A percentile compares a stretch with the other conserved stretches of the same genome.
Conservation (phyloP, 2,113 vertebrate species). For the Symphodus melops region DNA sequence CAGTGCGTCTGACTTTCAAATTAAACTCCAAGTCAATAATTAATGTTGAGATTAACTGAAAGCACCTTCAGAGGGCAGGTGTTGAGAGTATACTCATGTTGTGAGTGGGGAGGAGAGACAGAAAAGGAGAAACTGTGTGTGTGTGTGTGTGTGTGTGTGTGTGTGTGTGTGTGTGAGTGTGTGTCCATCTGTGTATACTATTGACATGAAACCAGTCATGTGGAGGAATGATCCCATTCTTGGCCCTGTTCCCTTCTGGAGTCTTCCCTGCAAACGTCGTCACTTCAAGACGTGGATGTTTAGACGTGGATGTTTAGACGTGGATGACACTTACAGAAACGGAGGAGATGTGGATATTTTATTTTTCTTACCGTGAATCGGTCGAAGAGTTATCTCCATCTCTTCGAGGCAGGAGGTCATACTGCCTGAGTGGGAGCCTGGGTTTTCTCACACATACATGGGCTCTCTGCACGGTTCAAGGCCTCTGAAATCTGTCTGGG, state of each 20-base stretch:
- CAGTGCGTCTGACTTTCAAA: conserved; percentile 83
- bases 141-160: conserved; percentile 3
- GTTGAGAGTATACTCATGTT: conserved; percentile 65
- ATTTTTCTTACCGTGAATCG: conserved; percentile 64
- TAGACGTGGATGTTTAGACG: conserved; percentile 47
- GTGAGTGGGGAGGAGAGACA: neutral
- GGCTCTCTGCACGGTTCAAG: conserved; percentile 77
- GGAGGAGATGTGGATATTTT: conserved; percentile 41
- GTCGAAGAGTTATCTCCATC: conserved; percentile 55
- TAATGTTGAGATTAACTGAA: conserved; percentile 83
- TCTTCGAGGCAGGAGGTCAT: conserved; percentile 56
- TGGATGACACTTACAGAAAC: conserved; percentile 45
- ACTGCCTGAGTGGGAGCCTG: conserved; percentile 60
- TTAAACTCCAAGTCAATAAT: conserved; percentile 85
- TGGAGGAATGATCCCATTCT: conserved; percentile 71
- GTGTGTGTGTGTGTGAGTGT: conserved; percentile 23
- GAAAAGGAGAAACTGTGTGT: conserved; percentile 1
- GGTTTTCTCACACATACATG: conserved; percentile 73
- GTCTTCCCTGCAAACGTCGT: conserved; percentile 58
- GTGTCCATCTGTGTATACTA: conserved; percentile 18
- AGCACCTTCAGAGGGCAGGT: conserved; percentile 77
- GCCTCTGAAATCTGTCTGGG: conserved; percentile 80
- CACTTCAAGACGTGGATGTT: conserved; percentile 48
- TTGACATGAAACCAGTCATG: conserved; percentile 67
- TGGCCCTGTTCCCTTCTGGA: conserved; percentile 52